Conservation (phyloP, 1,140 invertebrate genomes). For the Habropoda laboriosa region DNA sequence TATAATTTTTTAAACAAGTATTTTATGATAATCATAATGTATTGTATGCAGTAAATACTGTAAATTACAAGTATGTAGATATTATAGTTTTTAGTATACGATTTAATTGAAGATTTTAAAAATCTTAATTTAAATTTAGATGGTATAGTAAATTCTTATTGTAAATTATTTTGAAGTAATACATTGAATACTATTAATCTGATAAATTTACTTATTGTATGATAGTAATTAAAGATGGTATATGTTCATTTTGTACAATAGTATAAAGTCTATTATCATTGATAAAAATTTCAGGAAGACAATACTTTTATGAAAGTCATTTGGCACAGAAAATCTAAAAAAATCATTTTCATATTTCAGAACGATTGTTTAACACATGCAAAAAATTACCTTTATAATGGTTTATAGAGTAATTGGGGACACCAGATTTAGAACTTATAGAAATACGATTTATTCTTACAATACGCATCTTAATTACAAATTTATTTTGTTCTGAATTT, state of each 20-base stretch:
- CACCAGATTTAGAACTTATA: constrained; percentile 71
- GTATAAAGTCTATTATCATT: not conserved
- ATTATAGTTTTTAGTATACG: too few relatives aligned
- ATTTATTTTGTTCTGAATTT: constrained; percentile 56
- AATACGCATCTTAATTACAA: constrained; percentile 74
- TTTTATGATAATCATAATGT: not conserved
- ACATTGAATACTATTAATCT: not conserved
- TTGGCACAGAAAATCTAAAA: constrained; percentile 32
- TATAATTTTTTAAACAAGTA: not conserved
- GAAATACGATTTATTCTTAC: constrained; percentile 77
- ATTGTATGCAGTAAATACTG: not conserved
- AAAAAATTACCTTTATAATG: constrained; percentile 20
- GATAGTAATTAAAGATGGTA: not conserved
- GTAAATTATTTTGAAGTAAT: constrained; percentile 7
- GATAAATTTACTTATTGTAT: constrained; percentile 24
- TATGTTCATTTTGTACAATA: not conserved
- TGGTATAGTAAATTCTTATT: constrained; percentile 6
- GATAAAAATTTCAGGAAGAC: constrained; percentile 3
- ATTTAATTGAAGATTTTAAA: not conserved
- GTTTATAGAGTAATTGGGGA: constrained; percentile 52
- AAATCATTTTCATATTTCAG: constrained; percentile 68
- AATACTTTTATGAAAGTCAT: constrained; percentile 29
- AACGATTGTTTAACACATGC: constrained; percentile 58
- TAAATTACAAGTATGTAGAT: not conserved
- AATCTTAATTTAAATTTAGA: constrained; percentile 15